Conservation (phyloP, 2,888 invertebrate species). For the Caenorhabditis panamensis region DNA sequence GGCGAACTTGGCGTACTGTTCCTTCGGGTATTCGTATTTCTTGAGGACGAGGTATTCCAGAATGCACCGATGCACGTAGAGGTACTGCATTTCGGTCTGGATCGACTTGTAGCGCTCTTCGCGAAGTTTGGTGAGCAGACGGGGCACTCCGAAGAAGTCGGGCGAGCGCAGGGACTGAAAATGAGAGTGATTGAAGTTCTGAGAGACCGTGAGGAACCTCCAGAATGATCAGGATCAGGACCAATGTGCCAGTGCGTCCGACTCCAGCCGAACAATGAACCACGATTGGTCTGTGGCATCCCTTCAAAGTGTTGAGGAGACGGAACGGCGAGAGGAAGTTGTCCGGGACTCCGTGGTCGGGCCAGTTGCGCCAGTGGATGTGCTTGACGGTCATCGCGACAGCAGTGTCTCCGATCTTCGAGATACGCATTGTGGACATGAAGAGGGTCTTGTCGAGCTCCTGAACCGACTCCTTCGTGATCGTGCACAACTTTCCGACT, state of each 20-base stretch:
- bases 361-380: conserved; percentile 58
- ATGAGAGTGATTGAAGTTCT: not conserved
- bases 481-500: conserved; percentile 36
- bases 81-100: conserved; percentile 69
- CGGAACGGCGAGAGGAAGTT: conserved; percentile 23
- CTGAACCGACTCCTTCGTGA: conserved; percentile 39
- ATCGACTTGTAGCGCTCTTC: conserved; percentile 62
- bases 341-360: conserved; percentile 62
- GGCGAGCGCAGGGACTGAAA: conserved; percentile 8
- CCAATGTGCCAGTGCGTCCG: conserved; percentile 54
- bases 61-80: conserved; percentile 70
- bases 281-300: conserved; percentile 29
- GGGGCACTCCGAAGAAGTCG: conserved; percentile 43
- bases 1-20: conserved; percentile 20
- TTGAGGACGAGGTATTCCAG: conserved; percentile 60
- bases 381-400: conserved; percentile 35
- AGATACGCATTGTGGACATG: conserved; percentile 32
- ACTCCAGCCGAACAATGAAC: conserved; percentile 60
- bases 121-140: conserved; percentile 50
- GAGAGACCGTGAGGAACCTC: conserved; percentile 2
- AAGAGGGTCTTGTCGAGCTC: conserved; percentile 41
- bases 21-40: conserved; percentile 15
- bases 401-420: conserved; percentile 17
- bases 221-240: conserved; percentile 40
- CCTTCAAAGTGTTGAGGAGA: not conserved